These are phyloP conservation scores for Dioctria rufipes DNA, from an alignment of 2,888 invertebrate species.

Conservation along the genomic window DNA sequence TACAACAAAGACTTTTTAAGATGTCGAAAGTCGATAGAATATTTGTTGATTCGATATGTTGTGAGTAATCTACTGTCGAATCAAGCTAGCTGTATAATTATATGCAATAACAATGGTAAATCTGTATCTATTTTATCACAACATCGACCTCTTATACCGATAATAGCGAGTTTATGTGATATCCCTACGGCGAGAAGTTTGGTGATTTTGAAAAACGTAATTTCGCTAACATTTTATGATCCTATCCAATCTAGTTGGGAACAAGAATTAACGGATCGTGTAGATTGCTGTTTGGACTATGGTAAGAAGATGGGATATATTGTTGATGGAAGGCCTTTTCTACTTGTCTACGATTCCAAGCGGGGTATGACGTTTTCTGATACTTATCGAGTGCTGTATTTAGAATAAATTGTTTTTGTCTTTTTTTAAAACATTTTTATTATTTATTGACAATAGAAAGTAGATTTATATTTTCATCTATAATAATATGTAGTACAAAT, in stretches of 20 bases:
- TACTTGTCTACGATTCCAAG: constrained; percentile 52
- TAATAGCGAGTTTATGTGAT: constrained; percentile 46
- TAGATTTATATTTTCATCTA: too few species aligned
- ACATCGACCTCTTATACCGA: constrained; percentile 44
- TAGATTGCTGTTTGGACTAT: constrained; percentile 38
- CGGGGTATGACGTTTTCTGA: constrained; percentile 46
- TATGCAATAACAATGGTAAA: constrained; percentile 50
- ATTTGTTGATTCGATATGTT: constrained; percentile 39
- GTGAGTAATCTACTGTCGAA: constrained; percentile 7
- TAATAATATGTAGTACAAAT: too few species aligned
- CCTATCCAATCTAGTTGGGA: neutral
- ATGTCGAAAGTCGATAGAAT: neutral
- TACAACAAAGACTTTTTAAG: constrained; percentile 30
- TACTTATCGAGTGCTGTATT: constrained; percentile 43
- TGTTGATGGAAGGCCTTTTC: constrained; percentile 18
- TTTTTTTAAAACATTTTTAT: too few species aligned
- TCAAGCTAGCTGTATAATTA: constrained; percentile 47
- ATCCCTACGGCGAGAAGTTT: constrained; percentile 6
- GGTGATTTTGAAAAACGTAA: constrained; percentile 50
- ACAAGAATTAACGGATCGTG: constrained; percentile 41
- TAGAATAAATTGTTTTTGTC: constrained; percentile 18
- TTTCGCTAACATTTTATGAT: constrained; percentile 29
- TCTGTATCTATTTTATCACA: constrained; percentile 39
- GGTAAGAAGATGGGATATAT: constrained; percentile 39
- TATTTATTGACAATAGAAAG: too few species aligned